Percentiles rank a stretch among this genome's conserved stretches.
phyloP scores from a whole-genome alignment of 2,888 invertebrate species.

The Ethmia dodecea region DNA sequence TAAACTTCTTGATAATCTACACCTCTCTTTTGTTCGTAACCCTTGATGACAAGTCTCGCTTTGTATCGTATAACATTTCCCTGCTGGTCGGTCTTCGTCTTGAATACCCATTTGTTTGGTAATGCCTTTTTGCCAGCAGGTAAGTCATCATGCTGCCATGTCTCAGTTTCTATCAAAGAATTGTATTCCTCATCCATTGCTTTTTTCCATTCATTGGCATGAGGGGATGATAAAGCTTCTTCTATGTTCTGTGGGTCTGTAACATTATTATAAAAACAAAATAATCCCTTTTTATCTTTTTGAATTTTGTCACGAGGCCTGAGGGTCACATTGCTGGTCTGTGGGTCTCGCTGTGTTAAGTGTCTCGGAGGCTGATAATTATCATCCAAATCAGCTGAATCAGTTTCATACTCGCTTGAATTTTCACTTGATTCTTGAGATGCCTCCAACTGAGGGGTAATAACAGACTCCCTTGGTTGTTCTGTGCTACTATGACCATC shows the following conservation, averaged over 20 bases:
- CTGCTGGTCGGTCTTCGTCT: slow-evolving; percentile 10
- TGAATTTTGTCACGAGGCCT: slow-evolving; percentile 8
- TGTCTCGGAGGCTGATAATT: slow-evolving; percentile 8
- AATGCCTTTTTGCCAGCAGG: slow-evolving; percentile 7
- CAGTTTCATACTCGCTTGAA: not conserved
- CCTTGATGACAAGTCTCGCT: slow-evolving; percentile 13
- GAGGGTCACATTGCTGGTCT: slow-evolving; percentile 2
- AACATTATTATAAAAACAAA: slow-evolving; percentile 5
- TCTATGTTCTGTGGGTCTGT: not conserved
- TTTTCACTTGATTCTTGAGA: not conserved
- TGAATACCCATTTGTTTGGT: slow-evolving; percentile 14
- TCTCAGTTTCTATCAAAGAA: slow-evolving; percentile 10
- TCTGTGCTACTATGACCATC: not conserved
- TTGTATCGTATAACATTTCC: slow-evolving; percentile 7
- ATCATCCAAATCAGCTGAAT: not conserved
- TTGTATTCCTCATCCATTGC: slow-evolving; percentile 11
- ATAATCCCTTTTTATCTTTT: slow-evolving; percentile 9
- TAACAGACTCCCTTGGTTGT: not conserved
- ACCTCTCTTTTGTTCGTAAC: slow-evolving; percentile 12
- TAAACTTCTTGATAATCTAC: slow-evolving; percentile 12
- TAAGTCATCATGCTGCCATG: slow-evolving; percentile 6
- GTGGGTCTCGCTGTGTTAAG: slow-evolving; percentile 4
- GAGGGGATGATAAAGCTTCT: slow-evolving; percentile 8
- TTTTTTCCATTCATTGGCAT: slow-evolving; percentile 7
- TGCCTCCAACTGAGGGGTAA: not conserved